phyloP scores from a whole-genome alignment of 2,113 vertebrate genomes.

The human region GRCh38 chr12:71633501-71634000 shows the following conservation, averaged over 20 bases:
- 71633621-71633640: not conserved
- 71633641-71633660: not conserved
- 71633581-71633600: not conserved
- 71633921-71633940: not conserved
- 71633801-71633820: not conserved
- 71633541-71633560: not conserved
- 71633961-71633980: slow-evolving; percentile 20
- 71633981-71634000: slow-evolving; percentile 9
- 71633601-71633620: not conserved
- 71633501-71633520: not conserved
- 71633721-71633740: not conserved
- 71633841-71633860: not conserved
- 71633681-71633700: slow-evolving; percentile 13
- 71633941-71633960: not conserved
- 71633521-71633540: slow-evolving; percentile 20
- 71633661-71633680: not conserved
- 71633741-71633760: not conserved
- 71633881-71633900: not conserved
- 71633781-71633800: not conserved
- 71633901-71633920: not conserved
- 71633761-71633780: not conserved
- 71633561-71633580: not conserved
- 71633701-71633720: not conserved
- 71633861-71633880: not conserved
- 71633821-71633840: not conserved